phyloP scores from a whole-genome alignment of 2,113 vertebrate genomes.

The Acanthisitta chloris region DNA sequence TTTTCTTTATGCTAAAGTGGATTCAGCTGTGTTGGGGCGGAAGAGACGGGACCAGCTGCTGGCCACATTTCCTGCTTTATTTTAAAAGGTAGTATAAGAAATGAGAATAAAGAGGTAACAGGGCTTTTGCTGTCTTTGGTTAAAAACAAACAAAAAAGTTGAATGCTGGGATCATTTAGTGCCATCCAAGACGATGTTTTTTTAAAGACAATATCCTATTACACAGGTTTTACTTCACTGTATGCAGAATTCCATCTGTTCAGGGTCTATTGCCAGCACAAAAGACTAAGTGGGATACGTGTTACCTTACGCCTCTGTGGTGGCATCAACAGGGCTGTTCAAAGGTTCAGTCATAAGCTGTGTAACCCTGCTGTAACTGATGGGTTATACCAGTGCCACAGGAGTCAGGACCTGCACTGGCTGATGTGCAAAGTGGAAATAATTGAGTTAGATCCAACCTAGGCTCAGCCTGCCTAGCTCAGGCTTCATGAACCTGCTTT shows the following conservation, averaged over 20 bases:
- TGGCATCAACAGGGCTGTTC: neutral
- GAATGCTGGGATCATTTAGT: slow-evolving; percentile 64
- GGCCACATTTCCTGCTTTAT: slow-evolving; percentile 95
- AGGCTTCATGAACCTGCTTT: neutral
- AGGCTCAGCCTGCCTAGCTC: neutral
- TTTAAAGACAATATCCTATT: neutral
- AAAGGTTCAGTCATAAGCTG: neutral
- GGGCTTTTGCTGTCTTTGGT: slow-evolving; percentile 77
- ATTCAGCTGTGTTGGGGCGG: slow-evolving; percentile 95
- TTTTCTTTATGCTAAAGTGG: slow-evolving; percentile 99
- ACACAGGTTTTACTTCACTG: neutral
- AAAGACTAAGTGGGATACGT: neutral
- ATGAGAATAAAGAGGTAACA: slow-evolving; percentile 84
- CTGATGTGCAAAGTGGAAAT: neutral
- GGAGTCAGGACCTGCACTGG: neutral
- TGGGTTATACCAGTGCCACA: neutral
- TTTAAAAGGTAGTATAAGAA: slow-evolving; percentile 98
- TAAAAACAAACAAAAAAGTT: slow-evolving; percentile 54
- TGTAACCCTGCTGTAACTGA: neutral
- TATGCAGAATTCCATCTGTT: slow-evolving; percentile 7
- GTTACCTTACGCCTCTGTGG: neutral
- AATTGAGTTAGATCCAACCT: neutral
- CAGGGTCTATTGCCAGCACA: neutral
- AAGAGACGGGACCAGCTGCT: slow-evolving; percentile 97
- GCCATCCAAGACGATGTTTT: slow-evolving; percentile 16